Conservation (phyloP, 2,888 invertebrate species). For the Drosophila antonietae region DNA sequence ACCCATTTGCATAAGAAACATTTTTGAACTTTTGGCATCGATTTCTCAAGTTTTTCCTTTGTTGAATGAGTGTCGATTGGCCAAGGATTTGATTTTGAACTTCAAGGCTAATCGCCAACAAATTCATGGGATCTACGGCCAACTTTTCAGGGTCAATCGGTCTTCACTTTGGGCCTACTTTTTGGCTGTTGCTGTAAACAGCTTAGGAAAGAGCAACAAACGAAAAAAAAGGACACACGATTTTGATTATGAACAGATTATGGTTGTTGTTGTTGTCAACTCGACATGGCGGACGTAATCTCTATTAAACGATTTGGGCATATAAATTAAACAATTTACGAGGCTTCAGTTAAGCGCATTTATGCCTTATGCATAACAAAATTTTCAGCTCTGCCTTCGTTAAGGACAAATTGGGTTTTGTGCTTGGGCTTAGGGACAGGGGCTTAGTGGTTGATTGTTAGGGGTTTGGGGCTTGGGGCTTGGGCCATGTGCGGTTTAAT, state of each 20-base stretch:
- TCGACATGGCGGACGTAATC: slow-evolving; percentile 76
- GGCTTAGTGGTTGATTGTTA: not conserved
- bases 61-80: slow-evolving; percentile 68
- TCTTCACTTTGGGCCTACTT: slow-evolving; percentile 24
- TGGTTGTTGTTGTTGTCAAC: slow-evolving; percentile 44
- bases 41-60: slow-evolving; percentile 49
- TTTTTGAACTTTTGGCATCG: slow-evolving; percentile 64
- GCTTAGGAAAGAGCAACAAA: slow-evolving; percentile 25
- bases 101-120: slow-evolving; percentile 72
- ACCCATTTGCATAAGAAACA: slow-evolving; percentile 56
- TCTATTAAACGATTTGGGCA: slow-evolving; percentile 80
- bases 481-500: slow-evolving; percentile 49
- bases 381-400: slow-evolving; percentile 47
- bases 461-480: not conserved
- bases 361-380: slow-evolving; percentile 77
- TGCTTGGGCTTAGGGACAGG: not conserved
- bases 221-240: slow-evolving; percentile 51
- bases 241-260: slow-evolving; percentile 71
- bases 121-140: slow-evolving; percentile 61
- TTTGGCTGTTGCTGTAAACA: slow-evolving; percentile 54
- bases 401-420: slow-evolving; percentile 62
- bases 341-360: slow-evolving; percentile 58
- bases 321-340: slow-evolving; percentile 77
- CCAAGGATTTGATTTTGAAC: slow-evolving; percentile 59
- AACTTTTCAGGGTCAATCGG: slow-evolving; percentile 69